phyloP scores from a whole-genome alignment of 2,797 vertebrate genomes.

The Neosalanx taihuensis region DNA sequence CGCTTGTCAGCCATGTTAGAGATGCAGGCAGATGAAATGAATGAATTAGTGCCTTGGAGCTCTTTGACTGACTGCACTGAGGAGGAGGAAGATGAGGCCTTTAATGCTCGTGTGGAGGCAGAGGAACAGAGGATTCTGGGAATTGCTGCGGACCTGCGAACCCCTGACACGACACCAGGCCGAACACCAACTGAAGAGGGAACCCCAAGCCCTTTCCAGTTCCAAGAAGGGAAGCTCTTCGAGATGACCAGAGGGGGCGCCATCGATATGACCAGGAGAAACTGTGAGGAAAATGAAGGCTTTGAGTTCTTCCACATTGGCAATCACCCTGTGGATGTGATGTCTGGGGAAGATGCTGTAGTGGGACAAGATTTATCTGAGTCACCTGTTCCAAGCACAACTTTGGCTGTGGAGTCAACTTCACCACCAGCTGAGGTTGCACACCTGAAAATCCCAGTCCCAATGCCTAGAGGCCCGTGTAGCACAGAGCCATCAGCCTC shows the following conservation, averaged over 20 bases:
- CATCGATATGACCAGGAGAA: slow-evolving; percentile 93
- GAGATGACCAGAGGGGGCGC: slow-evolving; percentile 99
- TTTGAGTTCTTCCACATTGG: slow-evolving; percentile 87
- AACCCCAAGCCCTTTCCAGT: slow-evolving; percentile 87
- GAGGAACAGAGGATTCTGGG: slow-evolving; percentile 78
- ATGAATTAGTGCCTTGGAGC: slow-evolving; percentile 77
- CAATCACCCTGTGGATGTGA: slow-evolving; percentile 61
- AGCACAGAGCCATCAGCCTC: slow-evolving; percentile 7
- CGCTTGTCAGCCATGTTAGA: slow-evolving; percentile 2
- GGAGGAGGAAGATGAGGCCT: slow-evolving; percentile 73
- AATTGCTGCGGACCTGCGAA: slow-evolving; percentile 73
- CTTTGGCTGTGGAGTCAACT: slow-evolving; percentile 15
- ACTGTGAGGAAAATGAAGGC: slow-evolving; percentile 79
- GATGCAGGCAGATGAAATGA: slow-evolving; percentile 31
- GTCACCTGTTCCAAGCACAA: slow-evolving; percentile 11
- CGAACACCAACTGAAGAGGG: slow-evolving; percentile 79
- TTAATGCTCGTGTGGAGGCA: slow-evolving; percentile 72
- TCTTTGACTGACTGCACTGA: slow-evolving; percentile 66
- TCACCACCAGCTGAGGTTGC: slow-evolving; percentile 17
- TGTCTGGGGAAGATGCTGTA: slow-evolving; percentile 29
- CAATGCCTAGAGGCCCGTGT: slow-evolving; percentile 35
- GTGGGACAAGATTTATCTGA: slow-evolving; percentile 12
- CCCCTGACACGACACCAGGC: slow-evolving; percentile 75
- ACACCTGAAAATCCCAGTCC: slow-evolving; percentile 25
- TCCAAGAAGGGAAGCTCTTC: slow-evolving; percentile 96